Percentiles rank a stretch among this genome's conserved stretches.
Evolutionary conservation across 2,797 vertebrate genomes (phyloP).

Genomic region (Gallinago solitaria): DNA sequence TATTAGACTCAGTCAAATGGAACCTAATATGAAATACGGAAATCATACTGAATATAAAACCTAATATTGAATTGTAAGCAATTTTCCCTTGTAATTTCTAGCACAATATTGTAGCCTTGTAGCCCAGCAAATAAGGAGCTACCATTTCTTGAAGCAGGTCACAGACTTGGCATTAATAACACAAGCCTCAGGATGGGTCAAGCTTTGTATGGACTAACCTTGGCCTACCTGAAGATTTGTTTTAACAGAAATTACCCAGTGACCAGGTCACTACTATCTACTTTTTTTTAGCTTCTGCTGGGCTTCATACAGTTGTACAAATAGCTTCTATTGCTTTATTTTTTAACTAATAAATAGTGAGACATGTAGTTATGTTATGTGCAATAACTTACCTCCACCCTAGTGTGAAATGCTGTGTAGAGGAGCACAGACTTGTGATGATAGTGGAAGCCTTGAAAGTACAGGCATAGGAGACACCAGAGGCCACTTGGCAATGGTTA

Average conservation of each 20-base stretch:
- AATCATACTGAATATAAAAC: background rate
- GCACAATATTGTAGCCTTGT: background rate
- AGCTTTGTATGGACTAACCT: background rate
- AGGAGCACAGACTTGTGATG: fast-evolving
- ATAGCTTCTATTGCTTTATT: background rate
- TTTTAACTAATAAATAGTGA: background rate
- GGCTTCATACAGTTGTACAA: fast-evolving
- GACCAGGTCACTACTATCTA: background rate
- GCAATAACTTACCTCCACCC: background rate
- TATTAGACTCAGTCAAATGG: slow-evolving; percentile 1
- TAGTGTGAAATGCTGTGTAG: background rate
- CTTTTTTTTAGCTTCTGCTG: background rate
- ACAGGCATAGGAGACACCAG: background rate
- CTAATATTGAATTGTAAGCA: background rate
- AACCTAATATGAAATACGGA: background rate
- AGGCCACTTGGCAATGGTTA: background rate
- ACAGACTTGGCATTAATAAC: background rate
- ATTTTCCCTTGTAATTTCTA: background rate
- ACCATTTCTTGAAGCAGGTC: background rate
- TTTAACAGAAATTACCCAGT: background rate
- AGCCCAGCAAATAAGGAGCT: background rate
- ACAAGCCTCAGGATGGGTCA: background rate
- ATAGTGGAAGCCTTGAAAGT: background rate
- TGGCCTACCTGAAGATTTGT: background rate
- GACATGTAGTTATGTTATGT: background rate